These are phyloP conservation scores for Sander lucioperca DNA, from an alignment of 2,113 vertebrate genomes.

Conservation along the genomic window DNA sequence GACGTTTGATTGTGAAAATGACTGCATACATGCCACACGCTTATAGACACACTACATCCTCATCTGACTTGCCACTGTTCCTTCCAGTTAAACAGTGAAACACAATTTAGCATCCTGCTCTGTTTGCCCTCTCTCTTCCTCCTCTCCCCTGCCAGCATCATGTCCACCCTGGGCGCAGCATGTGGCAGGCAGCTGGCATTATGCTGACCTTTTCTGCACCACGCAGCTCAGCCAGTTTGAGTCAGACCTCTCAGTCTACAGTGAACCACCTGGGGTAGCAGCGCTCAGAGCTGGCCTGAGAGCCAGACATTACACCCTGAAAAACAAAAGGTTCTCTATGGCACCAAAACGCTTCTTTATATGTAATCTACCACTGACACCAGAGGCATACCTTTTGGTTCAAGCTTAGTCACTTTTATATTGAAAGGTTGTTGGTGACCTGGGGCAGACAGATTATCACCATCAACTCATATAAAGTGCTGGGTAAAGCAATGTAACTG, in stretches of 20 bases:
- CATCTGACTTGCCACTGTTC: not conserved
- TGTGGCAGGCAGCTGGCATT: conserved; percentile 68
- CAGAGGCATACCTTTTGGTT: not conserved
- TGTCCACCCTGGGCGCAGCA: conserved; percentile 47
- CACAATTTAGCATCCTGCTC: conserved; percentile 44
- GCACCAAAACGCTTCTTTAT: conserved; percentile 12
- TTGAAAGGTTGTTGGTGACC: not conserved
- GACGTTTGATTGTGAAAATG: not conserved
- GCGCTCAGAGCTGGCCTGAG: conserved; percentile 9
- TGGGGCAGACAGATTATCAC: not conserved
- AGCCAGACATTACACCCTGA: conserved; percentile 17
- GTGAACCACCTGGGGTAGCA: conserved; percentile 40
- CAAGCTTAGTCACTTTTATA: not conserved
- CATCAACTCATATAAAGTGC: too few species aligned
- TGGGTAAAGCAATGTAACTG: not conserved
- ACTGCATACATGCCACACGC: not conserved
- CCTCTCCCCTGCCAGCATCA: conserved; percentile 46
- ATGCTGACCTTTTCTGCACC: conserved; percentile 73
- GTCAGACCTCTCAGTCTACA: conserved; percentile 40
- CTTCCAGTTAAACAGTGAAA: conserved; percentile 32
- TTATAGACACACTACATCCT: not conserved
- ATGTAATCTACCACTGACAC: not conserved
- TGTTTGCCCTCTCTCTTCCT: conserved; percentile 20
- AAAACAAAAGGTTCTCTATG: conserved; percentile 24
- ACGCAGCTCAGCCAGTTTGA: conserved; percentile 49